Base-by-base conservation (phyloP, 2,113 vertebrate genomes). In the Uropsilus gracilis region DNA sequence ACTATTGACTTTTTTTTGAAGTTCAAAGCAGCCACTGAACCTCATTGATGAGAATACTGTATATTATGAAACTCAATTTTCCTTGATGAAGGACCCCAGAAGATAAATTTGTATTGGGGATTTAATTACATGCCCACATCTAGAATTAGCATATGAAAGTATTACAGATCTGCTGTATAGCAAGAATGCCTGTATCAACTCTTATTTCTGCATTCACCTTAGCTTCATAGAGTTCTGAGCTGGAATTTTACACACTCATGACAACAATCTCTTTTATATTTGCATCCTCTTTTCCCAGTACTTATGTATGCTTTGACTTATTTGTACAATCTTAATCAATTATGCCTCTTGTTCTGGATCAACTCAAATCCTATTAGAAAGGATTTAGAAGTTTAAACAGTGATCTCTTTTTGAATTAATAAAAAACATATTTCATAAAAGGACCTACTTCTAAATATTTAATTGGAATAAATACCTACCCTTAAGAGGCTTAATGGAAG, bases 391-490 rank as follows among this genome's bases (percentile, higher is more conserved):
- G 24, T 91, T 92, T 80, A 94, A 95, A 80, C 95, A 95, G 93
- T 92, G 72, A 88, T 93, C 80, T 95, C 66, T 95, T 88, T 95
- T 86, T 96, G 55, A 97, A 96, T 96, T 95, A 95, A 95, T 94
- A 93, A 91, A 94, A 90, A 94, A 82, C 24, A 44, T 94, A 94
- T 89, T 96, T 92, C 64, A 95, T 95, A 89, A 95, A 87, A 68
- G 48, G 61, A 17, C 20, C 37, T 95, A 80, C 28, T 92, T 94
- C 95, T 96, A 93, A 97, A 91, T 95, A 97, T 96, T 97, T 97
- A 89, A 97, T 97, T 95, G 71, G 82, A 84, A 93, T 86, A 95
- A 97, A 96, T 96, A 95, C 75, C 75, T 94, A 88, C 88, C 83
- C 94, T 89, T 95, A 96, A 95, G 89, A 95, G 61, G 84, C 75